Evolutionary conservation across 2,888 invertebrate species (phyloP), one percentile per base, ranked within the genome.

Genomic region (Mimumesa dahlbomi): DNA sequence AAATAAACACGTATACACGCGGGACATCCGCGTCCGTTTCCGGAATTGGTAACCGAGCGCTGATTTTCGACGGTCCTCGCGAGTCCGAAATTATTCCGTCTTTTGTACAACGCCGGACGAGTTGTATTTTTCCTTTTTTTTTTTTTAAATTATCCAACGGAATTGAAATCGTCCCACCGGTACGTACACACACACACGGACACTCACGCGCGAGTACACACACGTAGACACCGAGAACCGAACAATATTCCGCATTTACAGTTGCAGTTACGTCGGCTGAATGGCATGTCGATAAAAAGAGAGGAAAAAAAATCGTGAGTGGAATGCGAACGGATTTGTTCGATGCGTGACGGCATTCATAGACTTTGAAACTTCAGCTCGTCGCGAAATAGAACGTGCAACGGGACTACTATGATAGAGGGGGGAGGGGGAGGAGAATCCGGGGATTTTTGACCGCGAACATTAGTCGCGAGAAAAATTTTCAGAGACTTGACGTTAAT

Each of bases 271-370:
- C 43, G 21, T 11, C 13, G n/a, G 43, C 7, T 45, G 21, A 45
- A 21, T 36, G 36, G 21, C 36, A 31, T 6, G 36, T 16, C 36
- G 36, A 18, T 31, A 13, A 13, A 34, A 36, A 59, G 43, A 53
- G 49, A 21, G 25, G 36, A 19, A 29, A 13, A 25, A 36, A 19
- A 48, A 0, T 46, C 45, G 19, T 14, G 45, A 4, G 11, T n/a
- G 14, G 18, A 40, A 16, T 11, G 1, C 9, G n/a, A 19, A 46
- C 29, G 43, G 13, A 43, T 63, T 54, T 16, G 36, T 48, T 29
- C 14, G 9, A 13, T 25, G n/a, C 21, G 9, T 16, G 16, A 25
- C 13, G 34, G 29, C 9, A 45, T 50, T 57, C 25, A 19, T 7
- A 22, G 38, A 25, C 21, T 42, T 49, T n/a, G n/a, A 2, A 40